Evolutionary conservation across 1,140 invertebrate species (phyloP).

Genomic region (Himalopsyche phryganea): DNA sequence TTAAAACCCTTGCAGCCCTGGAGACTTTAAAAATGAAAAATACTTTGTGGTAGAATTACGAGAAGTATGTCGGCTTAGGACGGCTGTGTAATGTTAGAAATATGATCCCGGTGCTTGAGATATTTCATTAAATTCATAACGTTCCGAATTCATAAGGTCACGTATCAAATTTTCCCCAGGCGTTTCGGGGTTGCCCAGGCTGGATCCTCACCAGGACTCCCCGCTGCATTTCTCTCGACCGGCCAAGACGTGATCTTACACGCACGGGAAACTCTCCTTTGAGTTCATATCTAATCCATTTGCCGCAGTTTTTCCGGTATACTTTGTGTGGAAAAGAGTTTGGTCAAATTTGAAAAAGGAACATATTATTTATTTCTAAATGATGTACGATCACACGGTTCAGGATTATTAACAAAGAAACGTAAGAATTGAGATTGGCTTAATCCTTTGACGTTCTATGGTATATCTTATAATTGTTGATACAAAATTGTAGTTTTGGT

Average conservation of each 20-base stretch:
- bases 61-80: background rate
- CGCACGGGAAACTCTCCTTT: slow-evolving; percentile 4
- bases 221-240: slow-evolving; percentile 5
- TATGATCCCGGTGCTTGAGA: slow-evolving; percentile 20
- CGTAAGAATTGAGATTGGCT: too few species aligned
- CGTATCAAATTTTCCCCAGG: slow-evolving; percentile 22
- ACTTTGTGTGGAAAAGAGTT: background rate
- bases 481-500: too few species aligned
- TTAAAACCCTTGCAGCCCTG: too few species aligned
- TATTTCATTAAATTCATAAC: slow-evolving; percentile 32
- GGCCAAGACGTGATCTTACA: slow-evolving; percentile 9
- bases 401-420: too few species aligned
- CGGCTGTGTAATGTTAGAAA: slow-evolving; percentile 15
- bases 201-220: slow-evolving; percentile 3
- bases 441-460: too few species aligned
- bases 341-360: too few species aligned
- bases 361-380: too few species aligned
- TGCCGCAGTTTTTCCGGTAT: background rate
- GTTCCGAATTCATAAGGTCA: slow-evolving; percentile 17
- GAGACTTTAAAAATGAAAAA: too few species aligned
- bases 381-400: too few species aligned
- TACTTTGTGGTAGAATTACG: too few species aligned
- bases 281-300: background rate
- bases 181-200: slow-evolving; percentile 5
- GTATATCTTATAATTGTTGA: too few species aligned